Percentiles rank a stretch among this genome's conserved stretches.
Conservation (phyloP, 2,113 vertebrate species). For the Muntiacus muntjak region DNA sequence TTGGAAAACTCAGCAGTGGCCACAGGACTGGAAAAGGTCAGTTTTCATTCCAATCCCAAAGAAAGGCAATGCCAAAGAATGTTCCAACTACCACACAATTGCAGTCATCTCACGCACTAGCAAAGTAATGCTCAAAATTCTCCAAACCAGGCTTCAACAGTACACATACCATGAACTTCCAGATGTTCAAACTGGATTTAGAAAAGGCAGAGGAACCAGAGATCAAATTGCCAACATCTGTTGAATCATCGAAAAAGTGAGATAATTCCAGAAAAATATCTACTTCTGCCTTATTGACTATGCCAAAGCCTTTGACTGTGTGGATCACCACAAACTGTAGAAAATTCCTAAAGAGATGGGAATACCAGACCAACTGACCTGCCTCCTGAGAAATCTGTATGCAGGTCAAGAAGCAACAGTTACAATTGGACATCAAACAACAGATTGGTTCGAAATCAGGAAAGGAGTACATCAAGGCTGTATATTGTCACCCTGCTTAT, state of each 20-base stretch:
- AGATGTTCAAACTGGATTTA: neutral
- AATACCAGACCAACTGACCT: neutral
- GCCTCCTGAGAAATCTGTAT: neutral
- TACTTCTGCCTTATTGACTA: neutral
- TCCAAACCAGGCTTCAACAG: neutral
- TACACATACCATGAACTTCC: neutral
- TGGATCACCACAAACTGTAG: neutral
- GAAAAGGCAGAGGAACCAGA: neutral
- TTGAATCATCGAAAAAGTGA: neutral
- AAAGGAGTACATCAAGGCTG: neutral
- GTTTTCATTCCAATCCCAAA: neutral
- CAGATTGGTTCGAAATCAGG: neutral
- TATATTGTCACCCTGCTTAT: neutral
- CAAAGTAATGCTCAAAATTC: neutral
- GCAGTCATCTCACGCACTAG: neutral
- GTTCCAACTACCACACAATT: neutral
- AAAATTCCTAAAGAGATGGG: neutral
- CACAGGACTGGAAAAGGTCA: neutral
- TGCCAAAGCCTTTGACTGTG: neutral
- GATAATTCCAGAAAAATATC: neutral
- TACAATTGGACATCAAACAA: neutral
- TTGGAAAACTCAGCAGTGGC: neutral
- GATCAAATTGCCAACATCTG: neutral
- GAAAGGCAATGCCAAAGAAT: neutral
- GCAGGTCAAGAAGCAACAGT: neutral